Conservation (phyloP, 2,888 invertebrate species). For the Hydrotaea cyrtoneurina region DNA sequence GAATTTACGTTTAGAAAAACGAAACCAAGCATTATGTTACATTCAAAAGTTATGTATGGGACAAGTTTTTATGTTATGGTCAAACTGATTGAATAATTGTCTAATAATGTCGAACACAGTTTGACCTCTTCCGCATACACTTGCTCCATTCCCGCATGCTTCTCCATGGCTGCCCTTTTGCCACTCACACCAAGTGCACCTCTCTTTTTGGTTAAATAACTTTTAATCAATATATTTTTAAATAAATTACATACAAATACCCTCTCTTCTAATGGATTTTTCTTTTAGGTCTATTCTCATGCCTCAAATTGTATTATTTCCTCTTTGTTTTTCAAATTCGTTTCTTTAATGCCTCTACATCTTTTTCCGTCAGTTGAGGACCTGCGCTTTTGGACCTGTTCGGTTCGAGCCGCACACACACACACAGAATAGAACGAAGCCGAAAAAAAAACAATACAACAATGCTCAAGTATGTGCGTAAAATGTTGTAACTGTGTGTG, state of each 20-base stretch:
- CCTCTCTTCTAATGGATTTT: conserved; percentile 20
- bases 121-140: background rate
- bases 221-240: conserved; percentile 61
- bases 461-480: conserved; percentile 38
- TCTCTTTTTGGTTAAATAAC: conserved; percentile 40
- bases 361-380: conserved; percentile 17
- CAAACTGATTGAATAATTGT: background rate
- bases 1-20: background rate
- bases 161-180: background rate
- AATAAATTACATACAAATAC: conserved; percentile 26
- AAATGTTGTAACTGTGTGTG: conserved; percentile 22
- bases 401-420: background rate
- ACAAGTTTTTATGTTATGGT: conserved; percentile 8
- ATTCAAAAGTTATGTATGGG: background rate
- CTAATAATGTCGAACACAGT: background rate
- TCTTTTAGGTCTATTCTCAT: background rate
- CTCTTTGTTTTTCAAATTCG: background rate
- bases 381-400: conserved; percentile 57
- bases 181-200: background rate
- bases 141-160: background rate
- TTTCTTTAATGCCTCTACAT: background rate
- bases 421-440: background rate
- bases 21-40: background rate
- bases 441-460: conserved; percentile 32
- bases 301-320: background rate